These are phyloP conservation scores for Tinamus major DNA, from an alignment of 2,797 vertebrate species.

Conservation along the genomic window DNA sequence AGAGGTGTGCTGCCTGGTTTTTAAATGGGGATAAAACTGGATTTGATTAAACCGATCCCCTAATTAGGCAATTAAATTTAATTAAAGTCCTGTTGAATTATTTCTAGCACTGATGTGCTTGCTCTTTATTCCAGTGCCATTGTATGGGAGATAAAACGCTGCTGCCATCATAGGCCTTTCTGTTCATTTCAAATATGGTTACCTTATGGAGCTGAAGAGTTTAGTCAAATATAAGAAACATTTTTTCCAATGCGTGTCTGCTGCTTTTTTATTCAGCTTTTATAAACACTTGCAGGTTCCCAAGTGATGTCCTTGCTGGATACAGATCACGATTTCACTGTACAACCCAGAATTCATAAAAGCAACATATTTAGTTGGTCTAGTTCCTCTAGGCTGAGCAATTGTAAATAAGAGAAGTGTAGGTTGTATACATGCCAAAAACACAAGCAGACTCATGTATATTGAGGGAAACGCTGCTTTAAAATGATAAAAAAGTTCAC, in stretches of 20 bases:
- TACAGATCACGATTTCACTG: neutral
- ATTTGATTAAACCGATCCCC: neutral
- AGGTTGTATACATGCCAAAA: neutral
- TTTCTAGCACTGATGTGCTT: neutral
- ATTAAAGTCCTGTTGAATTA: conserved; percentile 3
- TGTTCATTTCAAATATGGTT: neutral
- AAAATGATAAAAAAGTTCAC: neutral
- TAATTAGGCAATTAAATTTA: conserved; percentile 8
- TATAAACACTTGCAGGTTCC: conserved; percentile 11
- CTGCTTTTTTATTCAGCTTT: neutral
- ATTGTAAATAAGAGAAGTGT: neutral
- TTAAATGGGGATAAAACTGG: neutral
- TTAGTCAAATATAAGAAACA: neutral
- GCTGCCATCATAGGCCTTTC: neutral
- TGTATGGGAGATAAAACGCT: neutral
- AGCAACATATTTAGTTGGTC: neutral
- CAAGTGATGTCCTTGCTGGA: neutral
- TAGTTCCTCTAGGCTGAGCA: neutral
- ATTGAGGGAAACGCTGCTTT: neutral
- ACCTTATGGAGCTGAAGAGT: neutral
- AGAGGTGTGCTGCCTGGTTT: neutral
- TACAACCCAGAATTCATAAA: neutral
- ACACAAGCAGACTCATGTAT: neutral
- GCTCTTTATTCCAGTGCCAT: neutral
- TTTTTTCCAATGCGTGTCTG: conserved; percentile 12